phyloP scores from a whole-genome alignment of 2,113 vertebrate species.

The Tonatia bakeri region DNA sequence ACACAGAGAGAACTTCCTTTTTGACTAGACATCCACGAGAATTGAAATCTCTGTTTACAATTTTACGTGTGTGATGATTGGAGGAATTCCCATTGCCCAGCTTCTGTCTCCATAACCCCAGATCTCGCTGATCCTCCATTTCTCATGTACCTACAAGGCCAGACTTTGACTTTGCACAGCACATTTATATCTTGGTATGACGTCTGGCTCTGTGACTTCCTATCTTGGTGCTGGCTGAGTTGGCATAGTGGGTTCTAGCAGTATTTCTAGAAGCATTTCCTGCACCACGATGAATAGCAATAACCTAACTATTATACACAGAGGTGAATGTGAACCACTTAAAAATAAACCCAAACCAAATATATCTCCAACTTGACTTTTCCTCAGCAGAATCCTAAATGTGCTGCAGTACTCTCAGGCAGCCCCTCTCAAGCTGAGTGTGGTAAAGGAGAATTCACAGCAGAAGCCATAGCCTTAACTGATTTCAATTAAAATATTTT shows the following conservation, averaged over 20 bases:
- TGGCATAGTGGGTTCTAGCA: not conserved
- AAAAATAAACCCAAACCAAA: constrained; percentile 32
- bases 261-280: constrained; percentile 25
- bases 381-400: not conserved
- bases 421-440: not conserved
- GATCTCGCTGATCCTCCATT: not conserved
- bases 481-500: not conserved
- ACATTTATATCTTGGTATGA: not conserved
- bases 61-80: not conserved
- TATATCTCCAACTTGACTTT: not conserved
- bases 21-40: not conserved
- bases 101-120: not conserved
- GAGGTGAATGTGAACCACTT: not conserved
- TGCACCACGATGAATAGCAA: not conserved
- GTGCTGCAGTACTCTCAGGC: not conserved
- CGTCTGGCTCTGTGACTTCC: not conserved
- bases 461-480: not conserved
- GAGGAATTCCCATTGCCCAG: not conserved
- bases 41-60: not conserved
- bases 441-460: not conserved
- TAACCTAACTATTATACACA: not conserved
- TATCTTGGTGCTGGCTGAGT: not conserved
- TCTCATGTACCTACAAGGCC: not conserved
- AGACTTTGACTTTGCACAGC: not conserved
- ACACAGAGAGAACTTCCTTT: not conserved